Base-by-base conservation (phyloP, 2,797 vertebrate species). In the Schizothorax lantsangensis region DNA sequence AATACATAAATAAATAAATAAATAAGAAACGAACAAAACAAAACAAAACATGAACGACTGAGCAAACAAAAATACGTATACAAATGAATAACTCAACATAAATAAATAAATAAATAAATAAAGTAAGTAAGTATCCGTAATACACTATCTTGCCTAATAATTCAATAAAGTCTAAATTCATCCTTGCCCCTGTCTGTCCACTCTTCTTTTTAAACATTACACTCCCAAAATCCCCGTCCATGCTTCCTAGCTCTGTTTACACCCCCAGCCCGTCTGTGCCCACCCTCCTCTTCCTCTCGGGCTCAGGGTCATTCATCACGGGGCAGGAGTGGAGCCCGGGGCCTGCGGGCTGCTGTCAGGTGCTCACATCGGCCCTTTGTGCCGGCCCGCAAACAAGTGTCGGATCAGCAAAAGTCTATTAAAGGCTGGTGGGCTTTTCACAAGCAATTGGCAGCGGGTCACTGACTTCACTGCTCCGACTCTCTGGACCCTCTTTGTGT, bases 321-420 rank as follows among this genome's bases (percentile, higher is more conserved):
- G 96, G 93, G 95, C 96, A 96, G 96, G 96, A 96, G 96, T 95
- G 96, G 96, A 95, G 96, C 96, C 96, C 97, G 96, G 93, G 95
- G 96, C 96, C 97, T 93, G 97, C 94, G 95, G 96, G 96, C 96
- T 96, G 97, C 97, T 97, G 96, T 99, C 97, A 97, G 96, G 96
- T 95, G 95, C 96, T 94, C 97, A 97, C 97, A 98, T 98, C 96
- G 96, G 96, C 96, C 97, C 97, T 98, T 99, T 99, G 98, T 99
- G 95, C 97, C 97, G 97, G 95, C 97, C 96, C 97, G 97, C 97
- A 98, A 99, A 99, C 98, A 99, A 99, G 97, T 99, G 98, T 99
- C 95, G 97, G 98, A 99, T 99, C 98, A 99, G 98, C 98, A 99
- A 98, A 99, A 99, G 98, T 99, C 97, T 99, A 98, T 99, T 99